A percentile compares a stretch with the other conserved stretches of the same genome.
Conservation (phyloP, 2,888 invertebrate genomes). For the Cephus runcator region DNA sequence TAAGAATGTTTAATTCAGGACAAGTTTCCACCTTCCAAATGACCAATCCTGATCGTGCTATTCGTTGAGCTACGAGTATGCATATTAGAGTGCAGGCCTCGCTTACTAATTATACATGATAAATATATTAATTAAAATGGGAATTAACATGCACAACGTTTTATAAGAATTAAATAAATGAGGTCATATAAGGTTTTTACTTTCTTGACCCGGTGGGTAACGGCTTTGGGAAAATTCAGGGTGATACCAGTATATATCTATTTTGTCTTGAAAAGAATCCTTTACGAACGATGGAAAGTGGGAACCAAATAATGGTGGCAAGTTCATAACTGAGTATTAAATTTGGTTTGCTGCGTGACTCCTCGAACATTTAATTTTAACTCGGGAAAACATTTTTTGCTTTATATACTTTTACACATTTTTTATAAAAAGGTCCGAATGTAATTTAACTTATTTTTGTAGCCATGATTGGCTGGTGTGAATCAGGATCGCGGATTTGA, state of each 20-base stretch:
- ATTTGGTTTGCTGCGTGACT: slow-evolving; percentile 18
- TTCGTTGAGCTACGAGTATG: slow-evolving; percentile 67
- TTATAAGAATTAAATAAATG: neutral
- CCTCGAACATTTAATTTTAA: slow-evolving; percentile 14
- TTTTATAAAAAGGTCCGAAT: no score
- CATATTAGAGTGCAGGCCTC: slow-evolving; percentile 74
- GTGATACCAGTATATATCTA: slow-evolving; percentile 70
- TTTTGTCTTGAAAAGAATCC: slow-evolving; percentile 34
- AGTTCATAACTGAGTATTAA: slow-evolving; percentile 44
- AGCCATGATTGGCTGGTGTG: no score
- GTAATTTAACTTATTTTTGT: no score
- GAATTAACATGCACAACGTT: neutral
- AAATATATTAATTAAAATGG: slow-evolving; percentile 9
- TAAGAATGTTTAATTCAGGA: slow-evolving; percentile 64
- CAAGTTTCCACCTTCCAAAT: slow-evolving; percentile 41
- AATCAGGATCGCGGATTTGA: no score
- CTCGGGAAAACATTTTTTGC: slow-evolving; percentile 19
- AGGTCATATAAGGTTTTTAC: slow-evolving; percentile 34
- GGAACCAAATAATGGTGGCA: slow-evolving; percentile 45
- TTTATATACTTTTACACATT: no score
- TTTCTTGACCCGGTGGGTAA: slow-evolving; percentile 65
- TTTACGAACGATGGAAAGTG: slow-evolving; percentile 50
- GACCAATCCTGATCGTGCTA: slow-evolving; percentile 40
- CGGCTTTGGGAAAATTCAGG: slow-evolving; percentile 71
- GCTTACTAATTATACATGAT: slow-evolving; percentile 62